Conservation (phyloP, 2,113 vertebrate genomes). For the Cyrtonyx montezumae region DNA sequence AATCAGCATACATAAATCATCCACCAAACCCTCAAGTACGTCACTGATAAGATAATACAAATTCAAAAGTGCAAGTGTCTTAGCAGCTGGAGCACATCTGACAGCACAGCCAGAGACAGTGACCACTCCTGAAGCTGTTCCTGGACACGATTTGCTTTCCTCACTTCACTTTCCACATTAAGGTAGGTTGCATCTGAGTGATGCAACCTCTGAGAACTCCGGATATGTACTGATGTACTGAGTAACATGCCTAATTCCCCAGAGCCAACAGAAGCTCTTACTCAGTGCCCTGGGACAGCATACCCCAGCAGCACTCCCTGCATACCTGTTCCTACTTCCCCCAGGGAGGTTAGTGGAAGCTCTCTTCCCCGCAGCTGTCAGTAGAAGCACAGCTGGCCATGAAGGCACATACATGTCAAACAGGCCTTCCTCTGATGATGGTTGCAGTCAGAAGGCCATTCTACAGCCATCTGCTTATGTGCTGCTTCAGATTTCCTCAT, state of each 20-base stretch:
- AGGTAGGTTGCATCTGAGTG: neutral
- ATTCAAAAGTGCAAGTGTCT: neutral
- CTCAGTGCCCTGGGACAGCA: neutral
- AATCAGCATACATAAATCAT: neutral
- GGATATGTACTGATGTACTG: neutral
- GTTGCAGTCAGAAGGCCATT: neutral
- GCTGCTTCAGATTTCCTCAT: neutral
- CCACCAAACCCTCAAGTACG: neutral
- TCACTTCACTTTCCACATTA: neutral
- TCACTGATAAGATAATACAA: neutral
- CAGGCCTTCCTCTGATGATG: neutral
- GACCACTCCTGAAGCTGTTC: neutral
- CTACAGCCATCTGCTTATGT: neutral
- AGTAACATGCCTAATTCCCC: neutral
- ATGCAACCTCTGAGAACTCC: neutral
- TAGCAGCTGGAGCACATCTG: neutral
- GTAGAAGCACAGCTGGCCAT: neutral
- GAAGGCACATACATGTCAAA: rapidly evolving
- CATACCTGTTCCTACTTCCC: neutral
- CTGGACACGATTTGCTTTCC: rapidly evolving
- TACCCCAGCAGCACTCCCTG: neutral
- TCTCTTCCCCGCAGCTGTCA: neutral
- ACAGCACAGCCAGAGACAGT: neutral
- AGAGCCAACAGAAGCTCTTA: neutral
- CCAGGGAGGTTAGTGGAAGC: neutral